Evolutionary conservation across 23 tunicate genomes (phyloP).

Genomic region (Aplidium turbinatum): DNA sequence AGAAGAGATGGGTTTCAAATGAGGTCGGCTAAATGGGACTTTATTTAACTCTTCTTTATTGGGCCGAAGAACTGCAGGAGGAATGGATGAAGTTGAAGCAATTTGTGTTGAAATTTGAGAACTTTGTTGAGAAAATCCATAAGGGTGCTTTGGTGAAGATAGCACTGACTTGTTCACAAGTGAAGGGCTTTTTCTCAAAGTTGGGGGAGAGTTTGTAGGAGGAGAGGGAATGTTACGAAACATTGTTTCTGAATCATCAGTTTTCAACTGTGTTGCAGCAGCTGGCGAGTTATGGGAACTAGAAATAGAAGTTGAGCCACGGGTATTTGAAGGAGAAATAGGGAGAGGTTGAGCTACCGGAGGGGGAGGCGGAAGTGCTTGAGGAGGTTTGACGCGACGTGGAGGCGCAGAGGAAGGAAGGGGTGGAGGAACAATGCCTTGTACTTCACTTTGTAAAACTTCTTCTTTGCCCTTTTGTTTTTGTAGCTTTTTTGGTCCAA

Average conservation of each 20-base stretch:
- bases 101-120: background rate
- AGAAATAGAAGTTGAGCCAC: too few relatives aligned
- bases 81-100: background rate
- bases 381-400: background rate
- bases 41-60: background rate
- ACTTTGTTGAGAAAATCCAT: background rate
- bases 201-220: slow-evolving; percentile 24
- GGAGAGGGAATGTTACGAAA: slow-evolving; percentile 39
- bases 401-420: background rate
- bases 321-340: too few relatives aligned
- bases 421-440: background rate
- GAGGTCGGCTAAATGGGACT: background rate
- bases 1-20: background rate
- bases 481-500: slow-evolving; percentile 68
- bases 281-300: too few relatives aligned
- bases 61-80: background rate
- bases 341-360: background rate
- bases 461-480: slow-evolving; percentile 23
- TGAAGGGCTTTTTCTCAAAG: slow-evolving; percentile 16
- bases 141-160: background rate
- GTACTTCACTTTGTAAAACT: too few relatives aligned
- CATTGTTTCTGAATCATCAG: too few relatives aligned
- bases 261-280: too few relatives aligned
- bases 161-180: slow-evolving; percentile 5
- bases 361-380: slow-evolving; percentile 26